Evolutionary conservation across 2,888 invertebrate genomes (phyloP), one percentile per base, ranked within the genome.

Genomic region (Kryphioiulus occultus): DNA sequence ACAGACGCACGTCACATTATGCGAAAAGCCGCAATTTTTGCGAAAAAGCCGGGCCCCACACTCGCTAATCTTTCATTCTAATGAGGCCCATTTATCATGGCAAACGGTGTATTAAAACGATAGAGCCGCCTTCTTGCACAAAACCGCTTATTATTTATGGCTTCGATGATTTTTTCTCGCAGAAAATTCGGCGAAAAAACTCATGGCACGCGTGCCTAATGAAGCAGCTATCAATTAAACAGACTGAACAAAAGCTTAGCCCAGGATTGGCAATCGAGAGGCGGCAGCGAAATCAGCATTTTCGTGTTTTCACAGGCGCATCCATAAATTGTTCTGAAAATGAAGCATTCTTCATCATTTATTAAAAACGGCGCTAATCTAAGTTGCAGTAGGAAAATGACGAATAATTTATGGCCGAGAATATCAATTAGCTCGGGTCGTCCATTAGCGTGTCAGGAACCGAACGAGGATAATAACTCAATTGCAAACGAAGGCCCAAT

Each of bases 91-190:
- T 59, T 59, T 59, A 59, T 59, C 59, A 59, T 22, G 7, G 59
- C 59, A 59, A 59, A 59, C 59, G n/a, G 59, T 59, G 59, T 59
- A 59, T 59, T 59, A 59, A 59, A 59, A 59, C 59, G 59, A 59
- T n/a, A 7, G n/a, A 59, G 59, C 5, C 12, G 59, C 59, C 59
- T 5, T 59, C 17, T 22, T 22, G 59, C 59, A 17, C 59, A 59
- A 22, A 22, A n/a, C 59, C 22, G 22, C 59, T 22, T 59, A 59
- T 59, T 59, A 59, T 59, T 59, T 59, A 59, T 59, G 59, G 59
- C 59, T 59, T 22, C 59, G 59, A 4, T 53, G 53, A 22, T 5
- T 59, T 59, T 59, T 59, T 22, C 22, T 59, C 22, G 17, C 59
- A n/a, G 19, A 53, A 53, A 53, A 59, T 59, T 22, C 59, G 5